Evolutionary conservation across 2,888 invertebrate species (phyloP).

Genomic region (Torymus auratus): DNA sequence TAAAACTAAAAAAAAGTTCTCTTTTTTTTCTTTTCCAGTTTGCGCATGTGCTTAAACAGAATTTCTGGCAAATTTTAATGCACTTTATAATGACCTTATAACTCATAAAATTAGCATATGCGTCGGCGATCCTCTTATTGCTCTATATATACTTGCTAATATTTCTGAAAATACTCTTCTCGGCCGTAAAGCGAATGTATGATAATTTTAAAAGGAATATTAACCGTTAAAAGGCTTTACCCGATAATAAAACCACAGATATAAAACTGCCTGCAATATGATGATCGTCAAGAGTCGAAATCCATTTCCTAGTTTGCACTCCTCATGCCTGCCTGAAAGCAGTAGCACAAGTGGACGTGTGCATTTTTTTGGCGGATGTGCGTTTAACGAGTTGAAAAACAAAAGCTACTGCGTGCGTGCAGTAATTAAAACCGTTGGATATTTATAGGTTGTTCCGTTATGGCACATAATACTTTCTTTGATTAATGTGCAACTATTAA

Average conservation of each 20-base stretch:
- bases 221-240: slow-evolving; percentile 20
- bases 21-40: slow-evolving; percentile 2
- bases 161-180: not conserved
- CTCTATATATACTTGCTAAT: slow-evolving; percentile 21
- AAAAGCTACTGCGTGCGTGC: no score
- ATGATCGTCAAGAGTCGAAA: not conserved
- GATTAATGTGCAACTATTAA: no score
- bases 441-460: no score
- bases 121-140: not conserved
- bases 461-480: no score
- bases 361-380: no score
- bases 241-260: not conserved
- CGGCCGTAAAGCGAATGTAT: slow-evolving; percentile 27
- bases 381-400: no score
- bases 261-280: slow-evolving; percentile 1
- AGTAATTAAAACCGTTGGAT: no score
- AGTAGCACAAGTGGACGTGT: not conserved
- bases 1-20: no score
- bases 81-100: slow-evolving; percentile 24
- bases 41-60: not conserved
- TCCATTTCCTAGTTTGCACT: slow-evolving; percentile 19
- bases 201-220: slow-evolving; percentile 30
- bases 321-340: slow-evolving; percentile 4
- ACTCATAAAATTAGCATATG: slow-evolving; percentile 18
- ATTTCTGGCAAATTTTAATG: slow-evolving; percentile 24